A percentile compares a stretch with the other conserved stretches of the same genome.
phyloP scores from a whole-genome alignment of 2,797 vertebrate genomes.

The Oreochromis mossambicus region DNA sequence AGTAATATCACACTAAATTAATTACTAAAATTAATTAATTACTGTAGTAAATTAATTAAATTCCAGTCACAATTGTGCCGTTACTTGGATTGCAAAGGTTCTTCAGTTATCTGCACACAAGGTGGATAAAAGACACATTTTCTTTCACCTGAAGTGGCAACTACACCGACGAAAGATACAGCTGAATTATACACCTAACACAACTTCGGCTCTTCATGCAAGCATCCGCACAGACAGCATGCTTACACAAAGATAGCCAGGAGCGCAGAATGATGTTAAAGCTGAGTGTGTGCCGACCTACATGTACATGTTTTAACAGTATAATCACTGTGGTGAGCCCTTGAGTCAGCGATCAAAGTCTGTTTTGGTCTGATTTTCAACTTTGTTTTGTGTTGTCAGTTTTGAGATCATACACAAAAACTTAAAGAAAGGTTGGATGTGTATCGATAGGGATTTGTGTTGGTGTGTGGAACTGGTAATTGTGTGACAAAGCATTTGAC shows the following conservation, averaged over 20 bases:
- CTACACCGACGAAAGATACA: background rate
- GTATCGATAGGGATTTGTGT: no score
- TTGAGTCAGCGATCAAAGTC: background rate
- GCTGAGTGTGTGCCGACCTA: background rate
- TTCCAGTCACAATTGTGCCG: background rate
- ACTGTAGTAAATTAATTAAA: background rate
- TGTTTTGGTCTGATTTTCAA: background rate
- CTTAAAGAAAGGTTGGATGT: no score
- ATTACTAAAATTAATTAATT: background rate
- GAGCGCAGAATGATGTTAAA: background rate
- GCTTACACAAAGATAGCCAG: background rate
- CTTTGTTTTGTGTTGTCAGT: no score
- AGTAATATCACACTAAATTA: background rate
- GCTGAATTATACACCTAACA: background rate
- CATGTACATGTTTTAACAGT: background rate
- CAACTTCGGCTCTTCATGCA: background rate
- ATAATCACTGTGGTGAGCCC: background rate
- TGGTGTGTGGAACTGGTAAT: no score
- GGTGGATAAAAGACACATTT: background rate
- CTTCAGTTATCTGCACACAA: background rate
- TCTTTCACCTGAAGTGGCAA: background rate
- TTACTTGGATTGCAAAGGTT: background rate
- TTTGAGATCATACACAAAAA: no score
- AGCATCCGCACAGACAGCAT: background rate
- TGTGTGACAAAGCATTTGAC: no score